Conservation (phyloP, 1,140 invertebrate genomes). For the Hypsibius dujardini region DNA sequence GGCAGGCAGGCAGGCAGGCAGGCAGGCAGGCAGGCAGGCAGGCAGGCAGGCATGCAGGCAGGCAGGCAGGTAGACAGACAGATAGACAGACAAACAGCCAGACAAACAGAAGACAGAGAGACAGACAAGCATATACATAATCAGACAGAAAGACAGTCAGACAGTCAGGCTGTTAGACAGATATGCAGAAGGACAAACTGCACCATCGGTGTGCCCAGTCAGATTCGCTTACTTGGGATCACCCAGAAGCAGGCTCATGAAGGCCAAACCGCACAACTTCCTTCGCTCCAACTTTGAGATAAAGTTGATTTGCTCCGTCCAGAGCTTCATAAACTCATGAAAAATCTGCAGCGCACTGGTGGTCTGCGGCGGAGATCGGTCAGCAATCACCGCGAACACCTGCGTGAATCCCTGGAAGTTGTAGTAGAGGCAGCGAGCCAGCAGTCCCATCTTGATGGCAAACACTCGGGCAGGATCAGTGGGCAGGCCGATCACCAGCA, state of each 20-base stretch:
- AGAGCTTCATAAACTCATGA: slow-evolving; percentile 8
- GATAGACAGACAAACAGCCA: too few relatives aligned
- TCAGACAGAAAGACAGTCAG: too few relatives aligned
- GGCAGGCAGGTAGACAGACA: too few relatives aligned
- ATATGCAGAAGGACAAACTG: too few relatives aligned
- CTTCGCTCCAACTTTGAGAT: slow-evolving; percentile 10
- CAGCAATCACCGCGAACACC: background rate
- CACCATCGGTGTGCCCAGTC: too few relatives aligned
- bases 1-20: too few relatives aligned
- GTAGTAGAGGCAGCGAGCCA: background rate
- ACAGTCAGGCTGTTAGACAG: background rate
- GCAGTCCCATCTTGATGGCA: background rate
- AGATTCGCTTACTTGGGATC: background rate
- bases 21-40: too few relatives aligned
- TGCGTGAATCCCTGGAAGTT: background rate
- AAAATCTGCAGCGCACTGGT: background rate
- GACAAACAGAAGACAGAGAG: too few relatives aligned
- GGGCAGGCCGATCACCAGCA: background rate
- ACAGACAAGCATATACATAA: too few relatives aligned
- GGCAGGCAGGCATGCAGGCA: too few relatives aligned
- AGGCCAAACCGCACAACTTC: slow-evolving; percentile 12
- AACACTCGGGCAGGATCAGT: background rate
- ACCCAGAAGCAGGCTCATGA: background rate
- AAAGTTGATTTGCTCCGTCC: background rate
- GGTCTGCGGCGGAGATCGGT: background rate